These are phyloP conservation scores for Schmidtea mediterranea DNA, from an alignment of 1,140 invertebrate species.

Conservation along the genomic window DNA sequence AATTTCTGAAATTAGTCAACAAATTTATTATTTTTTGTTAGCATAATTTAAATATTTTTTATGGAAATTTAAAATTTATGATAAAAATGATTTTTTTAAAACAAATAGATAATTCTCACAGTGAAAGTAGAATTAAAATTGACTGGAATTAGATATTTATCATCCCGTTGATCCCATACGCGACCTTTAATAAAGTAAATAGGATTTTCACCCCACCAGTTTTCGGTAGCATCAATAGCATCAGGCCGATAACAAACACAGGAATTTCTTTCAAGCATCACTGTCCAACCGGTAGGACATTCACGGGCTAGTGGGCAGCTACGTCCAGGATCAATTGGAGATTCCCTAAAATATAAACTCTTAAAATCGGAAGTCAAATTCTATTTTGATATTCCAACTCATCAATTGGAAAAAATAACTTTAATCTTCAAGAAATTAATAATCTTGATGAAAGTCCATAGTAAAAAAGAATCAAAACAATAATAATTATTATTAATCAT, in stretches of 20 bases:
- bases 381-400: too few species aligned
- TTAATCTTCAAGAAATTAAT: too few species aligned
- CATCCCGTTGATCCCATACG: conserved; percentile 58
- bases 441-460: too few species aligned
- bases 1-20: too few species aligned
- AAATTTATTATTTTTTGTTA: too few species aligned
- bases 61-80: too few species aligned
- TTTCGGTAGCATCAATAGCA: conserved; percentile 55
- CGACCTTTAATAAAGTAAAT: conserved; percentile 57
- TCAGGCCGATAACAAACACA: conserved; percentile 41
- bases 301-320: neutral
- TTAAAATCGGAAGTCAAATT: too few species aligned
- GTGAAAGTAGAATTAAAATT: conserved; percentile 55
- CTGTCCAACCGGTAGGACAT: neutral
- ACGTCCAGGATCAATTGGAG: neutral
- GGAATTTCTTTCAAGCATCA: conserved; percentile 3
- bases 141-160: conserved; percentile 53
- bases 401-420: too few species aligned
- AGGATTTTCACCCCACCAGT: conserved; percentile 88
- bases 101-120: conserved; percentile 51
- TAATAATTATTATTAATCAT: too few species aligned
- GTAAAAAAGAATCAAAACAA: too few species aligned
- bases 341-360: conserved; percentile 3
- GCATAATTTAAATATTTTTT: too few species aligned
- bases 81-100: too few species aligned